phyloP scores from a whole-genome alignment of 2,797 vertebrate genomes.

The Australoheros facetus region DNA sequence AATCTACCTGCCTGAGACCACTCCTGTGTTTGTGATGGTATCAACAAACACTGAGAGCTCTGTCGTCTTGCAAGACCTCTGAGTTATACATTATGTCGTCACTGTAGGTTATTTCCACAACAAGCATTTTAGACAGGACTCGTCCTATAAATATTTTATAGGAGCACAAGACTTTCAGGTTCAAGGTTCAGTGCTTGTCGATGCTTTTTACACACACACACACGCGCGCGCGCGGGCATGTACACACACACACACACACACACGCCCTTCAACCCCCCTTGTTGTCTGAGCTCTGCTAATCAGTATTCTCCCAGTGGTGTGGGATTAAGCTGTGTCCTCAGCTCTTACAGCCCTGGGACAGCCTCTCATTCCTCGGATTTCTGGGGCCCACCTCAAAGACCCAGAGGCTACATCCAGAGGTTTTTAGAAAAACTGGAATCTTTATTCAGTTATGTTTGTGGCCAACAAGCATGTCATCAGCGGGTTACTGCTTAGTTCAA shows the following conservation, averaged over 20 bases:
- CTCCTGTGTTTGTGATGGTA: conserved; percentile 59
- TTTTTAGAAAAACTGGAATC: conserved; percentile 54
- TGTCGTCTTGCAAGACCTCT: conserved; percentile 53
- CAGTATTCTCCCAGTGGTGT: conserved; percentile 57
- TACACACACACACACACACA: background rate
- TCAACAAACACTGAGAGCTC: conserved; percentile 39
- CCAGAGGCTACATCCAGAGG: conserved; percentile 29
- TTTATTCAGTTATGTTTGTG: conserved; percentile 51
- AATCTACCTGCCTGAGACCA: conserved; percentile 42
- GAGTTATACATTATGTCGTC: conserved; percentile 22
- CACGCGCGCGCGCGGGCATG: background rate
- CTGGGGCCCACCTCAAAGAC: conserved; percentile 52
- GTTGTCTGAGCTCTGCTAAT: conserved; percentile 40
- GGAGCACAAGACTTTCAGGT: conserved; percentile 27
- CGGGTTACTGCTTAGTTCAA: conserved; percentile 13
- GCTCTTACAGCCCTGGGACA: conserved; percentile 21
- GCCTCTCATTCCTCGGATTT: conserved; percentile 58
- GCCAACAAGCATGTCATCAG: conserved; percentile 18
- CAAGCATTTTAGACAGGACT: conserved; percentile 31
- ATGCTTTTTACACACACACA: conserved; percentile 20
- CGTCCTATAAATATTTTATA: conserved; percentile 52
- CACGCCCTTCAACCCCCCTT: background rate
- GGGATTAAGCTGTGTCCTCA: conserved; percentile 53
- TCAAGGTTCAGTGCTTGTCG: conserved; percentile 41
- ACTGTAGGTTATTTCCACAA: conserved; percentile 28